phyloP scores from a whole-genome alignment of 2,113 vertebrate species.

The Ptyas mucosa region DNA sequence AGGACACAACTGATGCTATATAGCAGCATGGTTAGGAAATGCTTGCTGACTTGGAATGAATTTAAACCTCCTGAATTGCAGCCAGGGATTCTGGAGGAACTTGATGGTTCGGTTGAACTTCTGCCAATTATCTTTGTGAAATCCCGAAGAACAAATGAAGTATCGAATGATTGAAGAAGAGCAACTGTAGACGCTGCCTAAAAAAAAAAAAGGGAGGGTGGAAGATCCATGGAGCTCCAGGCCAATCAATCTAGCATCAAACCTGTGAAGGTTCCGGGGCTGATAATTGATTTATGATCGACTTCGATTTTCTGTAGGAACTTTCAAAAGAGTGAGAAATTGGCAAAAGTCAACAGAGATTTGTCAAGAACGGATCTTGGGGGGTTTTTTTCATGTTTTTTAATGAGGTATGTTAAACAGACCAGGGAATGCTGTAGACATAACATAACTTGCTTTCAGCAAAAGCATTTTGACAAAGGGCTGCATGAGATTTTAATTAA shows the following conservation, averaged over 20 bases:
- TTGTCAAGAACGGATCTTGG: not conserved
- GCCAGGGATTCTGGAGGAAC: not conserved
- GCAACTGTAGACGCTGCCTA: not conserved
- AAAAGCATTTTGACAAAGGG: not conserved
- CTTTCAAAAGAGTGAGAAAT: not conserved
- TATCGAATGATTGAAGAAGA: not conserved
- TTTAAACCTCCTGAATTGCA: not conserved
- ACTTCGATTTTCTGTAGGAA: not conserved
- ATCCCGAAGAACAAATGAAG: not conserved
- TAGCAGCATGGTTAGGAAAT: not conserved
- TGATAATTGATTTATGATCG: not conserved
- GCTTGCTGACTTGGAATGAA: not conserved
- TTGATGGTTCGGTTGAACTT: not conserved
- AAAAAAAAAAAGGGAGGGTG: not conserved
- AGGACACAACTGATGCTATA: not conserved
- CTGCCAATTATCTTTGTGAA: not conserved
- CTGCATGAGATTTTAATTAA: not conserved
- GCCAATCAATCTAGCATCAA: not conserved
- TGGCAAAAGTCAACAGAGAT: not conserved
- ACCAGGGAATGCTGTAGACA: not conserved
- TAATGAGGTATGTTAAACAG: not conserved
- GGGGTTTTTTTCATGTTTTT: not conserved
- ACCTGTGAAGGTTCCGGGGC: not conserved
- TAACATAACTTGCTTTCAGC: not conserved
- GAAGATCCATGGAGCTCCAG: not conserved